These are phyloP conservation scores for Brachypodius melanocephalos DNA, from an alignment of 2,113 vertebrate species.

Conservation along the genomic window DNA sequence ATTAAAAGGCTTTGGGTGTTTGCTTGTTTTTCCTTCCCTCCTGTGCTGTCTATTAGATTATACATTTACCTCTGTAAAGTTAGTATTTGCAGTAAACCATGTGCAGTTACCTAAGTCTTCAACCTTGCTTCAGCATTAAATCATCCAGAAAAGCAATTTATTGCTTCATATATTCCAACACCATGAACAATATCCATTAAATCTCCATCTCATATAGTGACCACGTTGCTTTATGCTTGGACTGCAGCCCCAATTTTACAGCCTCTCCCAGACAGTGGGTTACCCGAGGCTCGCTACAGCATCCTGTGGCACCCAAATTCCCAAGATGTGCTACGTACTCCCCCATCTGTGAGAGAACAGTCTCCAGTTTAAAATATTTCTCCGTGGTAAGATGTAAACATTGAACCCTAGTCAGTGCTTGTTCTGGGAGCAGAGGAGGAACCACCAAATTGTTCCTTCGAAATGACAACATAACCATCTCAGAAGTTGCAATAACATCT, in stretches of 20 bases:
- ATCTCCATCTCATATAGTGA: conserved; percentile 27
- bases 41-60: background rate
- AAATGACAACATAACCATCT: background rate
- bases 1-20: background rate
- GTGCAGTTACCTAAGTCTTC: conserved; percentile 9
- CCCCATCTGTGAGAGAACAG: background rate
- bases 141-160: conserved; percentile 58
- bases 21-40: background rate
- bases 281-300: background rate
- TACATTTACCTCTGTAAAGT: conserved; percentile 14
- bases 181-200: conserved; percentile 55
- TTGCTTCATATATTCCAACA: conserved; percentile 52
- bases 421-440: background rate
- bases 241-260: background rate
- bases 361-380: background rate
- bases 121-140: conserved; percentile 35
- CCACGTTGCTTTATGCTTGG: background rate
- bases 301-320: background rate
- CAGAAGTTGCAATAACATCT: conserved; percentile 10
- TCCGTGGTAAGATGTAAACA: background rate
- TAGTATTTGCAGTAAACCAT: conserved; percentile 42
- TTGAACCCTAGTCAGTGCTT: background rate
- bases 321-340: background rate
- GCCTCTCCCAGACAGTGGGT: background rate
- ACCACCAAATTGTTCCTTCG: background rate